These are phyloP conservation scores for Pseudopipra pipra DNA, from an alignment of 2,113 vertebrate genomes.

Conservation along the genomic window DNA sequence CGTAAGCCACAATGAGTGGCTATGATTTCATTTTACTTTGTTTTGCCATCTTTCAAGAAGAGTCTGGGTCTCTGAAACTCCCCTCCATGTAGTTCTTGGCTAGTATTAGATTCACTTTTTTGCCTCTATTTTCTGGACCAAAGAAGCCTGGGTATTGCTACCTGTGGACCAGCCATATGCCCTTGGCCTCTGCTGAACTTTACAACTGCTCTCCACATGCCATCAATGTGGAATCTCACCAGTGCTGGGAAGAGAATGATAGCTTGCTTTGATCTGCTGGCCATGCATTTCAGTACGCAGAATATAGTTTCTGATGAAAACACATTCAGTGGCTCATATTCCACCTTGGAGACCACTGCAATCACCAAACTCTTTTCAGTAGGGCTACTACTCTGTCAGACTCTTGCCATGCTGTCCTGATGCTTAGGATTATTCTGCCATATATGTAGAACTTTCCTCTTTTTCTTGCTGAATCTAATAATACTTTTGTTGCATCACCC, in stretches of 20 bases:
- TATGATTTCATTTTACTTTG: neutral
- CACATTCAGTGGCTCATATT: neutral
- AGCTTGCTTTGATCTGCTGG: neutral
- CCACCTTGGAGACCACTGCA: neutral
- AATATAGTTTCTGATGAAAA: neutral
- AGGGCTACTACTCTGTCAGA: neutral
- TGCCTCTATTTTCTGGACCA: neutral
- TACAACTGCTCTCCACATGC: neutral
- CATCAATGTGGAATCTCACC: neutral
- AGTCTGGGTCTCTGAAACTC: neutral
- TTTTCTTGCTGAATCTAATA: neutral
- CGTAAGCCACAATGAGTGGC: neutral
- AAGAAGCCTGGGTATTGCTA: neutral
- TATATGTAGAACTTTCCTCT: neutral
- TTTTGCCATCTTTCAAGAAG: neutral
- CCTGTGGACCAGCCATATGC: fast-evolving
- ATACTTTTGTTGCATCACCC: neutral
- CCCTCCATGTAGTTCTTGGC: neutral
- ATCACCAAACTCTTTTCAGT: neutral
- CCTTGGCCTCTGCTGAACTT: neutral
- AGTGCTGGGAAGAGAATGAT: neutral
- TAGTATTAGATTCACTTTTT: neutral
- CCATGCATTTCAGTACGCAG: fast-evolving
- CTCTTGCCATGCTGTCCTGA: neutral
- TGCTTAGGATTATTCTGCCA: neutral